phyloP scores from a whole-genome alignment of 2,113 vertebrate genomes.

The Nycticryphes semicollaris region DNA sequence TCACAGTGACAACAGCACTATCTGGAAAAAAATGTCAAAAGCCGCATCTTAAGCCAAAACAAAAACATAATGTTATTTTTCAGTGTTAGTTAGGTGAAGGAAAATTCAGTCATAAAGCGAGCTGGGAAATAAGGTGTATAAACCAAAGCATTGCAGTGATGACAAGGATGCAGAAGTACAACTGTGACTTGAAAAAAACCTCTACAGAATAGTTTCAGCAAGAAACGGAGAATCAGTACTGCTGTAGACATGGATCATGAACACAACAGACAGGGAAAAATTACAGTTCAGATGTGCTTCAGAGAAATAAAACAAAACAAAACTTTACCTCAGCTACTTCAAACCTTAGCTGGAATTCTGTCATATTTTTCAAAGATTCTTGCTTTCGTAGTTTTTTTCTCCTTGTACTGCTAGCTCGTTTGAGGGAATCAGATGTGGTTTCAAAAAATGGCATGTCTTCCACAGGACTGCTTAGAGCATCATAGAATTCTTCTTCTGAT shows the following conservation, averaged over 20 bases:
- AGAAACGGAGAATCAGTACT: background rate
- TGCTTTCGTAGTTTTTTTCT: slow-evolving; percentile 72
- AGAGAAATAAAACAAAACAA: background rate
- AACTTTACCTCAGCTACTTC: slow-evolving; percentile 88
- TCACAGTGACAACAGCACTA: background rate
- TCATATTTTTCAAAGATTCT: slow-evolving; percentile 88
- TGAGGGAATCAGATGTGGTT: slow-evolving; percentile 63
- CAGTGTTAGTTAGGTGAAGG: background rate
- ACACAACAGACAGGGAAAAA: background rate
- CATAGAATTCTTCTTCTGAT: slow-evolving; percentile 94
- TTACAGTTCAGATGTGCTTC: background rate
- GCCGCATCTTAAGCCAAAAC: background rate
- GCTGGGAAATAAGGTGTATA: background rate
- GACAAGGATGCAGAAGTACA: background rate
- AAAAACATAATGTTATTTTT: background rate
- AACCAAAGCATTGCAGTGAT: background rate
- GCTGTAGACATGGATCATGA: background rate
- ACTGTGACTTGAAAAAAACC: background rate
- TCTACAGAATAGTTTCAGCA: background rate
- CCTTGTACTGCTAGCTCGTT: slow-evolving; percentile 43
- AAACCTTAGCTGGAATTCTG: slow-evolving; percentile 84
- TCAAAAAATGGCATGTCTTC: slow-evolving; percentile 82
- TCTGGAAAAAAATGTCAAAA: background rate
- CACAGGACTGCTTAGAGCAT: slow-evolving; percentile 89
- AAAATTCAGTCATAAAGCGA: background rate